Conservation (phyloP, 2,888 invertebrate genomes). For the Platyscelio sp. region DNA sequence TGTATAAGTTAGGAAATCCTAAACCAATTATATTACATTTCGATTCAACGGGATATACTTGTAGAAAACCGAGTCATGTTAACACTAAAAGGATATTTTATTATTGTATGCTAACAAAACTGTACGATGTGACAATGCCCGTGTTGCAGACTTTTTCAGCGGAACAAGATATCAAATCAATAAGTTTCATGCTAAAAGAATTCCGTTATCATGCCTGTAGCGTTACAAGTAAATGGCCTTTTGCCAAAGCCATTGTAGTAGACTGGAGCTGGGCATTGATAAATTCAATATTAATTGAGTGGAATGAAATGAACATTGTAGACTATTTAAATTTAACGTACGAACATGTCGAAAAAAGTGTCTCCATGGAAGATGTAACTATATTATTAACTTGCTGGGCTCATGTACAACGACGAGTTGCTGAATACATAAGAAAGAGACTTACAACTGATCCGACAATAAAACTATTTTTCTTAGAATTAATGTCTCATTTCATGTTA, state of each 20-base stretch:
- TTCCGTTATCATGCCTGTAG: constrained; percentile 48
- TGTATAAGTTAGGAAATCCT: background rate
- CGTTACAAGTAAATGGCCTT: constrained; percentile 41
- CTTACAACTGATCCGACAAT: constrained; percentile 34
- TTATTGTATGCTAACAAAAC: constrained; percentile 39
- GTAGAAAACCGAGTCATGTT: constrained; percentile 46
- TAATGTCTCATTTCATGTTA: constrained; percentile 47
- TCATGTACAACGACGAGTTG: constrained; percentile 64
- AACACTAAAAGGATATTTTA: constrained; percentile 52
- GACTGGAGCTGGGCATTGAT: constrained; percentile 65
- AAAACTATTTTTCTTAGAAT: constrained; percentile 61
- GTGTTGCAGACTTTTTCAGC: constrained; percentile 56
- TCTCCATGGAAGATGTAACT: constrained; percentile 4
- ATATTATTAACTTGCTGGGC: constrained; percentile 61
- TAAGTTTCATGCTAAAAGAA: constrained; percentile 42
- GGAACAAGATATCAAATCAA: constrained; percentile 51
- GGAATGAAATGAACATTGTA: constrained; percentile 35
- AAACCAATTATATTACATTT: constrained; percentile 50
- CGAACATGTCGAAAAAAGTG: background rate
- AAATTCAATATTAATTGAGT: constrained; percentile 37
- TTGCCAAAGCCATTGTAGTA: constrained; percentile 31
- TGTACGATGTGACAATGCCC: constrained; percentile 10
- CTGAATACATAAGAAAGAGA: constrained; percentile 27
- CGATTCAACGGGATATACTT: constrained; percentile 62
- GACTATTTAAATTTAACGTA: constrained; percentile 57